Percentiles rank a stretch among this genome's conserved stretches.
Conservation (phyloP, 2,113 vertebrate species). For the Heterochromis multidens region DNA sequence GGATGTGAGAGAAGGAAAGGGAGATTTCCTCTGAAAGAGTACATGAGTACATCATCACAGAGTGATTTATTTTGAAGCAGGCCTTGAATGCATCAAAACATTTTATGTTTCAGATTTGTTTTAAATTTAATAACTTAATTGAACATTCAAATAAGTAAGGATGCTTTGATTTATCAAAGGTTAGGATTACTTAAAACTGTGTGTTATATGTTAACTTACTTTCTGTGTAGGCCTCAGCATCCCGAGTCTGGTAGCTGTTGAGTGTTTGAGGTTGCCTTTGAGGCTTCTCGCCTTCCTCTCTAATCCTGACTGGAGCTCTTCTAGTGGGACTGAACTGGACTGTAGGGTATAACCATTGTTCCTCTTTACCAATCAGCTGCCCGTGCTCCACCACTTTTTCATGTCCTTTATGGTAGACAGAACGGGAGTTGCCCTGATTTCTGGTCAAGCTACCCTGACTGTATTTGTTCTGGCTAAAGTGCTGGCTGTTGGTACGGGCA, state of each 20-base stretch:
- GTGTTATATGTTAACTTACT: constrained; percentile 70
- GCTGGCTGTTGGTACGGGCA: not conserved
- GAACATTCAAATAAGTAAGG: not conserved
- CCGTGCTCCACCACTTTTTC: not conserved
- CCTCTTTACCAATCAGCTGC: not conserved
- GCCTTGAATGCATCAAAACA: not conserved
- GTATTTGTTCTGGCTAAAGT: constrained; percentile 15
- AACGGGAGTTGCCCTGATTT: not conserved
- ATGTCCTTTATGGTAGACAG: not conserved
- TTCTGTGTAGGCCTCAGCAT: constrained; percentile 58
- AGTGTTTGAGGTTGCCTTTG: constrained; percentile 67
- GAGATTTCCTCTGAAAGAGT: not conserved
- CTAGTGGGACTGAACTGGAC: constrained; percentile 72
- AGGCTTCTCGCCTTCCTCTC: constrained; percentile 57
- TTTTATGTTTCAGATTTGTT: not conserved
- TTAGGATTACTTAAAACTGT: not conserved
- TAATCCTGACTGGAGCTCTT: constrained; percentile 54
- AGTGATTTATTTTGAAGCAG: not conserved
- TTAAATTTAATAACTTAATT: not conserved
- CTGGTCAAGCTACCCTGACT: not conserved
- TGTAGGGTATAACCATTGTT: constrained; percentile 16
- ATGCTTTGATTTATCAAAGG: not conserved
- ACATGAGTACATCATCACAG: not conserved
- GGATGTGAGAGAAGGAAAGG: constrained; percentile 42
- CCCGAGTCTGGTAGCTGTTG: constrained; percentile 59